phyloP scores from a whole-genome alignment of 2,113 vertebrate genomes.

The Ibidorhyncha struthersii region DNA sequence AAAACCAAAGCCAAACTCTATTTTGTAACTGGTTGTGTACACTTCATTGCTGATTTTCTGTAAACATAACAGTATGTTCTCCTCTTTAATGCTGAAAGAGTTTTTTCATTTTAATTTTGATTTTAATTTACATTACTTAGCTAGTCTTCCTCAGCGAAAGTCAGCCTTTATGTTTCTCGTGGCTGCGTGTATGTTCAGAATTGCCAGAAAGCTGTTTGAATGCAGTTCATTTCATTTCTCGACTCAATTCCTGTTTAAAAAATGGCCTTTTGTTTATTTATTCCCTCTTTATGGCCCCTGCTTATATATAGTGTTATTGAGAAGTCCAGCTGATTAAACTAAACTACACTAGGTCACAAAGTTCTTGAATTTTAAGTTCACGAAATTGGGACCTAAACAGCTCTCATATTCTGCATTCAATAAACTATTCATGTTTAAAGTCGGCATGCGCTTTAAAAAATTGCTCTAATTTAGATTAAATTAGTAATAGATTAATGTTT shows the following conservation, averaged over 20 bases:
- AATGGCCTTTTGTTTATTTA: not conserved
- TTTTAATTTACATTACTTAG: conserved; percentile 32
- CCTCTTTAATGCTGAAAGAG: not conserved
- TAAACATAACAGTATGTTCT: conserved; percentile 54
- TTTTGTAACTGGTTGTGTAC: conserved; percentile 29
- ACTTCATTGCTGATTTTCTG: conserved; percentile 21
- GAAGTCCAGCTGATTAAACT: not conserved
- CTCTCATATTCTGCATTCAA: not conserved
- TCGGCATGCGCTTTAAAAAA: not conserved
- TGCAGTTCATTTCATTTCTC: not conserved
- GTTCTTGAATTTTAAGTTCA: not conserved
- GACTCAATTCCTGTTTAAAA: not conserved
- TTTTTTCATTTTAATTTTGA: not conserved
- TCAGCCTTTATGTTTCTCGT: not conserved
- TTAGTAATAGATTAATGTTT: conserved; percentile 38
- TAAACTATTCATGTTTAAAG: not conserved
- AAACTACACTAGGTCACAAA: not conserved
- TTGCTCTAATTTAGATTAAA: conserved; percentile 45
- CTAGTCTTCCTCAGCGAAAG: not conserved
- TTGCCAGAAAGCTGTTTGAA: not conserved
- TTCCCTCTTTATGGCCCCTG: not conserved
- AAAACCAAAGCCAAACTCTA: conserved; percentile 27
- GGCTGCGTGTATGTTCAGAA: not conserved
- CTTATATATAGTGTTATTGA: not conserved
- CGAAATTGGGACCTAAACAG: not conserved